Percentiles rank a stretch among this genome's conserved stretches.
These are phyloP conservation scores for Parazoanthus darwini DNA, from an alignment of 92 coral and sea anemone genomes.

Conservation along the genomic window DNA sequence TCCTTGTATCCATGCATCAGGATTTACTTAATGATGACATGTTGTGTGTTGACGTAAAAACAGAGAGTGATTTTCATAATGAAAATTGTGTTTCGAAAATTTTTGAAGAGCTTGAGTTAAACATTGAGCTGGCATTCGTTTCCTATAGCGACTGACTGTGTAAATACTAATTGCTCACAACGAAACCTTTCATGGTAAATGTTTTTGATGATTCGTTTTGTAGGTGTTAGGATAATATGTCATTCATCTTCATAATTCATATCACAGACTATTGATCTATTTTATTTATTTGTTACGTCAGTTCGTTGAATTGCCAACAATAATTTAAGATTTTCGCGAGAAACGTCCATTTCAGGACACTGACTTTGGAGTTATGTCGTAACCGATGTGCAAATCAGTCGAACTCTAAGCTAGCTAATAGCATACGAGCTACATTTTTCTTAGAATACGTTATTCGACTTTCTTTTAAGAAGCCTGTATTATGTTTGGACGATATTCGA, in stretches of 20 bases:
- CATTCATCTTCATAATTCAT: conserved; percentile 7
- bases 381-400: neutral
- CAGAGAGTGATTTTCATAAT: neutral
- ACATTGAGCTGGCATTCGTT: neutral
- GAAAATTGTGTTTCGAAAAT: neutral
- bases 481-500: neutral
- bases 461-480: neutral
- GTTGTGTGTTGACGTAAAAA: neutral
- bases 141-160: neutral
- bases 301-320: neutral
- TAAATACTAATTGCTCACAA: neutral
- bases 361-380: neutral
- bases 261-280: neutral
- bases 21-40: neutral
- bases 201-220: neutral
- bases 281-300: neutral
- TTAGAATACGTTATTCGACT: neutral
- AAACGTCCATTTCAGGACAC: too few species aligned
- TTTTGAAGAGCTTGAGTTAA: neutral
- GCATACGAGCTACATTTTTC: neutral
- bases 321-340: neutral
- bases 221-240: conserved; percentile 1
- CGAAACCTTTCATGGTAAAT: neutral
- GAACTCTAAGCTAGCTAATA: neutral
- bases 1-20: neutral